Base-by-base conservation (phyloP, 2,888 invertebrate species). In the Odiellus spinosus region DNA sequence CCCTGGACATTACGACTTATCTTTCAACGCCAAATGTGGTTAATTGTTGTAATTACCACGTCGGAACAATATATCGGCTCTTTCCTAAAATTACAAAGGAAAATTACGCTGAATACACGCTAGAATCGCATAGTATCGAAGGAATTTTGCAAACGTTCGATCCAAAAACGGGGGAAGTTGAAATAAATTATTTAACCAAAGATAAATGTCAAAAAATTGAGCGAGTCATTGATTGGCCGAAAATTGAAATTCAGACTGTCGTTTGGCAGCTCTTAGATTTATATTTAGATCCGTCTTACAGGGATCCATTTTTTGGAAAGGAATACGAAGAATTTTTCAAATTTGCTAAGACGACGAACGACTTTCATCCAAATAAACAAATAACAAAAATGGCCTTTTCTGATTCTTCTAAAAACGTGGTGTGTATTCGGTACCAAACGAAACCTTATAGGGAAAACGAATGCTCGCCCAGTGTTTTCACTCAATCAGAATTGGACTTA, bases 171-270 rank as follows among this genome's bases (percentile, higher is more conserved):
- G 42, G 32, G n/a, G 42, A 42, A 33, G 32, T 32, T 42, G 32
- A 4, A 8, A 8, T 26, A 32, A 26, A 32, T 17, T n/a, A n/a
- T n/a, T n/a, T n/a, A n/a, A n/a, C n/a, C n/a, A n/a, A n/a, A n/a
- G 14, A 33, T 3, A 14, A 32, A n/a, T 14, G 14, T 33, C 18
- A 17, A 8, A 6, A 33, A 42, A 42, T 42, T 5, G 3, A 26
- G 33, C 17, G 17, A 17, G 42, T 42, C 17, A 32, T 3, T 2
- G 42, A 42, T 42, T 42, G 42, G 42, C 42, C 42, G 2, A 21
- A 32, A 17, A 14, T 42, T n/a, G 33, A 32, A 26, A 32, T 26
- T 18, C 12, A 10, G 15, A 6, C 26, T 26, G 4, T 26, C 26
- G 5, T 26, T 4, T 26, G 26, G 26, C 26, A 26, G 8, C 4